A percentile compares a stretch with the other conserved stretches of the same genome.
Conservation (phyloP, 2,113 vertebrate species). For the Thymallus thymallus region DNA sequence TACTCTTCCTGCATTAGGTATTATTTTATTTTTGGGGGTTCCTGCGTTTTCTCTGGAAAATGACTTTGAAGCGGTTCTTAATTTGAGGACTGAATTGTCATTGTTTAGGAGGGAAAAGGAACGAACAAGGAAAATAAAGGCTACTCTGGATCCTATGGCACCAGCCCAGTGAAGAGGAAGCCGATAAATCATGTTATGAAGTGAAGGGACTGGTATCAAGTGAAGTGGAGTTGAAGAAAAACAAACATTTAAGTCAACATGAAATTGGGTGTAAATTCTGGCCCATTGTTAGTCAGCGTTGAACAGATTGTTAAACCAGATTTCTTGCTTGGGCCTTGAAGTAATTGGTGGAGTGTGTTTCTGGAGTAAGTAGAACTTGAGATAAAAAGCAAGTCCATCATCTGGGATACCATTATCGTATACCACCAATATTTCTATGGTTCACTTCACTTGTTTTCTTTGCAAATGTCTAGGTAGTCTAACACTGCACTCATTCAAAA, state of each 20-base stretch:
- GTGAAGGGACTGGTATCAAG: conserved; percentile 35
- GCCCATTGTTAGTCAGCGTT: conserved; percentile 51
- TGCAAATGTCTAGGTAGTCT: conserved; percentile 38
- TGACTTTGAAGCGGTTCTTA: conserved; percentile 71
- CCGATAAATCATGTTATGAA: conserved; percentile 19
- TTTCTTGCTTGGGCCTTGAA: conserved; percentile 46
- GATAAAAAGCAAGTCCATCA: conserved; percentile 47
- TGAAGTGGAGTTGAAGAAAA: conserved; percentile 28
- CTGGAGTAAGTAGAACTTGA: conserved; percentile 33
- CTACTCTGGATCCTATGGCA: conserved; percentile 79
- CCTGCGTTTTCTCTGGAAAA: conserved; percentile 66
- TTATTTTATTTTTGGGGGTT: conserved; percentile 64
- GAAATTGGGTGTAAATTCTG: conserved; percentile 42
- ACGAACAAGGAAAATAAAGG: conserved; percentile 43
- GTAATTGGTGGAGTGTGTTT: conserved; percentile 19
- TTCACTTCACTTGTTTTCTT: conserved; percentile 47
- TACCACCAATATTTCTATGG: conserved; percentile 51
- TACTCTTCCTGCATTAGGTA: conserved; percentile 73
- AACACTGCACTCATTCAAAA: conserved; percentile 50
- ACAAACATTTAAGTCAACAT: conserved; percentile 31
- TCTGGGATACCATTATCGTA: conserved; percentile 56
- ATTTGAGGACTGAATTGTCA: conserved; percentile 62
- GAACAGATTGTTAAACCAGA: conserved; percentile 53
- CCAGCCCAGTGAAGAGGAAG: conserved; percentile 73
- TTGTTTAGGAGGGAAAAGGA: conserved; percentile 52